A percentile compares a stretch with the other conserved stretches of the same genome.
Evolutionary conservation across 2,888 invertebrate genomes (phyloP).

Genomic region (Watsonalla binaria): DNA sequence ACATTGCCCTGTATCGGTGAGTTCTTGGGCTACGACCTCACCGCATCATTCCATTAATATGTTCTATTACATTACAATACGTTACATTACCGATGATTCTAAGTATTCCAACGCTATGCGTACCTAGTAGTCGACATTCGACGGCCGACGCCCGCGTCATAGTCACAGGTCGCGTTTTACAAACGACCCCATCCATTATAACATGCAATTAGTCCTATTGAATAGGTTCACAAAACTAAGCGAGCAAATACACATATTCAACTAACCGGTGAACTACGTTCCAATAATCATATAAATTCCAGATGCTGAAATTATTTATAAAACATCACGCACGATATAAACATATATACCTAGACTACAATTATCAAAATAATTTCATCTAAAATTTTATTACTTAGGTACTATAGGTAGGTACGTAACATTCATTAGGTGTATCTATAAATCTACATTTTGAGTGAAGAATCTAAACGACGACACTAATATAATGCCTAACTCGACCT

Average conservation of each 20-base stretch:
- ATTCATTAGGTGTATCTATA: conserved; percentile 36
- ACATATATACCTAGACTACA: conserved; percentile 32
- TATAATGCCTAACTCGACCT: conserved; percentile 37
- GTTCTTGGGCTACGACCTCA: conserved; percentile 9
- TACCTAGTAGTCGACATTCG: neutral
- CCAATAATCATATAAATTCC: conserved; percentile 33
- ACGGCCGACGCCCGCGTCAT: neutral
- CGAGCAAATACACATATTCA: conserved; percentile 31
- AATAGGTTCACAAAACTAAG: conserved; percentile 24
- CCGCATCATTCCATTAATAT: conserved; percentile 3
- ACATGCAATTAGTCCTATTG: neutral
- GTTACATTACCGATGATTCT: neutral
- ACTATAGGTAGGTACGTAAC: conserved; percentile 18
- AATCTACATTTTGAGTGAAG: conserved; percentile 55
- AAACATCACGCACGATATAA: conserved; percentile 42
- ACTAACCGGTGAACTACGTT: conserved; percentile 32
- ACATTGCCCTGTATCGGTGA: conserved; percentile 42
- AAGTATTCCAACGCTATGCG: neutral
- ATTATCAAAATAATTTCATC: conserved; percentile 71
- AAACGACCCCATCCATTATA: neutral
- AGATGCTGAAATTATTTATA: conserved; percentile 35
- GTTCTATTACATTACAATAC: conserved; percentile 10
- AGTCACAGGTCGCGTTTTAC: neutral
- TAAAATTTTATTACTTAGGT: conserved; percentile 51
- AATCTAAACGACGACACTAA: conserved; percentile 64